These are phyloP conservation scores for Spheniscus humboldti DNA, from an alignment of 2,797 vertebrate species.

Conservation along the genomic window DNA sequence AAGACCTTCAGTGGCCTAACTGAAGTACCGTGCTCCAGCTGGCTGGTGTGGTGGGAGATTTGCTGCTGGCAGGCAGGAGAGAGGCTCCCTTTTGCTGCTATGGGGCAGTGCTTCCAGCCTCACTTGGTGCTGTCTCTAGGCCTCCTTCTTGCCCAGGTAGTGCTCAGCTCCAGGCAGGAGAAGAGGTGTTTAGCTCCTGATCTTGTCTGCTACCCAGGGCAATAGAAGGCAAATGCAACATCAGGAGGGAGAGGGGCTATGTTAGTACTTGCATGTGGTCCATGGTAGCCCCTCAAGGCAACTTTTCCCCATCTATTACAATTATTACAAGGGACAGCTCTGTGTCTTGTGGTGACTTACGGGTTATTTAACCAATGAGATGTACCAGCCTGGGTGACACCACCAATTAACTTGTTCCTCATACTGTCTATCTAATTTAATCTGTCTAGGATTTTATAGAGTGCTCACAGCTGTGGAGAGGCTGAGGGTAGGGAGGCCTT, in stretches of 20 bases:
- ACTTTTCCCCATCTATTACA: not conserved
- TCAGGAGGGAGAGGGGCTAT: not conserved
- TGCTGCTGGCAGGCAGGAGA: not conserved
- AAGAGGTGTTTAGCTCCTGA: not conserved
- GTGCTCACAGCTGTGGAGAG: not conserved
- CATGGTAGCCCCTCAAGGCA: not conserved
- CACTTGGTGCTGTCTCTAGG: not conserved
- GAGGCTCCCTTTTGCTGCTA: not conserved
- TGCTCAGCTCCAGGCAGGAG: not conserved
- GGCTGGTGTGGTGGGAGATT: not conserved
- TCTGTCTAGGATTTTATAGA: not conserved
- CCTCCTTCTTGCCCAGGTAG: not conserved
- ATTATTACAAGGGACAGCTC: not conserved
- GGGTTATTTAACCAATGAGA: slow-evolving; percentile 24
- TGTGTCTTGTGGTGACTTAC: not conserved
- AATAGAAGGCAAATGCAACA: not conserved
- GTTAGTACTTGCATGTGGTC: not conserved
- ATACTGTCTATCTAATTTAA: not conserved
- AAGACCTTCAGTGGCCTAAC: not conserved
- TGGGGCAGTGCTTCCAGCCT: not conserved
- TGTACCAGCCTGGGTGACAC: not conserved
- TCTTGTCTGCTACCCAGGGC: not conserved
- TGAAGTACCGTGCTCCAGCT: not conserved
- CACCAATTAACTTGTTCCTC: not conserved
- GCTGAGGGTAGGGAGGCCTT: not conserved